Evolutionary conservation across 2,888 invertebrate species (phyloP).

Genomic region (Amiota minor): DNA sequence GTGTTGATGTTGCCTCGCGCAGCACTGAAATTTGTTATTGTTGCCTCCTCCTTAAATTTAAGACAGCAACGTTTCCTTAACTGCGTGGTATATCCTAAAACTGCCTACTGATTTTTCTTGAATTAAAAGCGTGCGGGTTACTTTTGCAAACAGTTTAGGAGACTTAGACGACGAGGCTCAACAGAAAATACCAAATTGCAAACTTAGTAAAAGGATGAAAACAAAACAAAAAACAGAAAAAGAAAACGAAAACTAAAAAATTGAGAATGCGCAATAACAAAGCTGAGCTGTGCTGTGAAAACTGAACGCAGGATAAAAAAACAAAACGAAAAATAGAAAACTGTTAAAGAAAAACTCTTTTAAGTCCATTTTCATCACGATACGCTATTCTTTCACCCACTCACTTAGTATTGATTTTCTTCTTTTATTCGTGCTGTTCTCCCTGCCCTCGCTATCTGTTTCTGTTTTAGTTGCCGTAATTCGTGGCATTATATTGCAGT

Average conservation of each 20-base stretch:
- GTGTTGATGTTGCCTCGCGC: conserved; percentile 24
- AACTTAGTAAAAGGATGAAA: conserved; percentile 36
- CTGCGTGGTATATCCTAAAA: conserved; percentile 2
- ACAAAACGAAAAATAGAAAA: conserved; percentile 29
- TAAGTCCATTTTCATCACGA: conserved; percentile 65
- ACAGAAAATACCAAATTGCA: conserved; percentile 14
- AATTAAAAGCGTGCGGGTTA: conserved; percentile 6
- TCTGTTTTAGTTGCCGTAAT: conserved; percentile 55
- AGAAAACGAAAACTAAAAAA: conserved; percentile 21
- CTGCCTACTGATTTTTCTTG: not conserved
- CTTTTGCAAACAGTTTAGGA: conserved; percentile 8
- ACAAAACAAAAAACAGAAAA: conserved; percentile 20
- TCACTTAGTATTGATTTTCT: conserved; percentile 14
- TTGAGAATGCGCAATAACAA: conserved; percentile 9
- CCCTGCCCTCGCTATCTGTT: conserved; percentile 38
- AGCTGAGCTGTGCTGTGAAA: not conserved
- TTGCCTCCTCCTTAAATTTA: not conserved
- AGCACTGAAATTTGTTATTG: not conserved
- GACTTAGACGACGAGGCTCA: not conserved
- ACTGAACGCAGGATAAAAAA: conserved; percentile 44
- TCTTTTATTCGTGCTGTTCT: too few species aligned
- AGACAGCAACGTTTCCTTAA: conserved; percentile 16
- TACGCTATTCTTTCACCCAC: conserved; percentile 44
- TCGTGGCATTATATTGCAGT: conserved; percentile 56
- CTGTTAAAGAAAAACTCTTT: conserved; percentile 62